These are phyloP conservation scores for Crotophaga sulcirostris DNA, from an alignment of 2,113 vertebrate species.

Conservation along the genomic window DNA sequence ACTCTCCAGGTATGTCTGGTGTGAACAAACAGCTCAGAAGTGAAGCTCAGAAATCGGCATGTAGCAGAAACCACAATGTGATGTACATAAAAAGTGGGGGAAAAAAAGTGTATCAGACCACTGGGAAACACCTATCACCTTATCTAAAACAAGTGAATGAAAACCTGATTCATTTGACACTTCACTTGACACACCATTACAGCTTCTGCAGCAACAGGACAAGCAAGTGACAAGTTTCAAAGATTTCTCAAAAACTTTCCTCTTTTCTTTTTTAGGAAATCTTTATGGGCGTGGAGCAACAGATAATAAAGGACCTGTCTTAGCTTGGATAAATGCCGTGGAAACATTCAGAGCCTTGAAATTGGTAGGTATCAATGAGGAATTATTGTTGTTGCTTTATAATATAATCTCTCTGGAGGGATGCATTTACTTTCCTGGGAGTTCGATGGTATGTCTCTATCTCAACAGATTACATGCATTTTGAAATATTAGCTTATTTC, in stretches of 20 bases:
- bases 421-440: not conserved
- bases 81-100: not conserved
- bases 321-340: constrained; percentile 81
- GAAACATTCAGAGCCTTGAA: constrained; percentile 67
- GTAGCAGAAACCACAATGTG: not conserved
- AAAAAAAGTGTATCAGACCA: not conserved
- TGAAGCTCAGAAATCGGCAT: not conserved
- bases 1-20: not conserved
- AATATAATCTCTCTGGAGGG: not conserved
- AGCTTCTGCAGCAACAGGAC: not conserved
- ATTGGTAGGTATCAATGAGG: constrained; percentile 63
- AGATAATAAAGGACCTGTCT: constrained; percentile 83
- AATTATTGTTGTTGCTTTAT: not conserved
- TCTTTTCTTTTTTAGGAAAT: constrained; percentile 71
- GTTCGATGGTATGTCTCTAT: not conserved
- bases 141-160: not conserved
- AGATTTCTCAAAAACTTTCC: not conserved
- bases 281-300: constrained; percentile 79
- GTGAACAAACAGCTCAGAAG: not conserved
- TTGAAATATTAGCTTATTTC: not conserved
- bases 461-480: not conserved
- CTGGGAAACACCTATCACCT: not conserved
- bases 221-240: not conserved
- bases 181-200: not conserved
- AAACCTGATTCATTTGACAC: not conserved